phyloP scores from a whole-genome alignment of 2,113 vertebrate species.

The Condylura cristata region DNA sequence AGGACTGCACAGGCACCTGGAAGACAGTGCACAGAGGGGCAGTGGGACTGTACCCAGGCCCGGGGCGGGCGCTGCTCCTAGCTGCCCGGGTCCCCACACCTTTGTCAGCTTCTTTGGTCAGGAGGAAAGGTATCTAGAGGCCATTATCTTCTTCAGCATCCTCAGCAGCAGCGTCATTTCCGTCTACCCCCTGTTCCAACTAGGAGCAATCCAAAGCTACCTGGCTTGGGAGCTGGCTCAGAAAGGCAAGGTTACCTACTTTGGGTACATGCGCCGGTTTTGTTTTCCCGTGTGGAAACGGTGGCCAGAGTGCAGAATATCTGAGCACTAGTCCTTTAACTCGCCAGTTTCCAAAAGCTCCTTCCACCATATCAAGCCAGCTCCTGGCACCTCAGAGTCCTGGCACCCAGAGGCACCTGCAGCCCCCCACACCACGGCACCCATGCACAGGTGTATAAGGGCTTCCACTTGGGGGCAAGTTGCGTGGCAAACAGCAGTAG shows the following conservation, averaged over 20 bases:
- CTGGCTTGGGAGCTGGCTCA: background rate
- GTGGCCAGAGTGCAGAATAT: too few relatives aligned
- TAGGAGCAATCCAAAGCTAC: background rate
- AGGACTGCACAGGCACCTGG: conserved; percentile 98
- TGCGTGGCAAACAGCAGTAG: background rate
- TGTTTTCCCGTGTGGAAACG: background rate
- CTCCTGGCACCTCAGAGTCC: background rate
- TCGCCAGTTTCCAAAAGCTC: background rate
- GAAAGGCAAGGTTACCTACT: background rate
- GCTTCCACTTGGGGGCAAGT: background rate
- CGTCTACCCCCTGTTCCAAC: background rate
- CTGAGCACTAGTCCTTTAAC: background rate
- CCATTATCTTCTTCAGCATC: background rate
- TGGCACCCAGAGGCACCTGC: background rate
- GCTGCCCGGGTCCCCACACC: fast-evolving
- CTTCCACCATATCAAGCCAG: background rate
- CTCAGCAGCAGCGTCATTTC: background rate
- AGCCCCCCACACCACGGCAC: background rate
- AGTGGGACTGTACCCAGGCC: fast-evolving
- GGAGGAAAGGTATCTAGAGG: background rate
- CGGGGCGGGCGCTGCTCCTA: background rate
- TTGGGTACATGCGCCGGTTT: background rate
- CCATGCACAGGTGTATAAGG: fast-evolving
- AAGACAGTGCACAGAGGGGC: background rate
- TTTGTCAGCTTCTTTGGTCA: background rate